These are phyloP conservation scores for Halictus rubicundus DNA, from an alignment of 1,140 invertebrate species.

Conservation along the genomic window DNA sequence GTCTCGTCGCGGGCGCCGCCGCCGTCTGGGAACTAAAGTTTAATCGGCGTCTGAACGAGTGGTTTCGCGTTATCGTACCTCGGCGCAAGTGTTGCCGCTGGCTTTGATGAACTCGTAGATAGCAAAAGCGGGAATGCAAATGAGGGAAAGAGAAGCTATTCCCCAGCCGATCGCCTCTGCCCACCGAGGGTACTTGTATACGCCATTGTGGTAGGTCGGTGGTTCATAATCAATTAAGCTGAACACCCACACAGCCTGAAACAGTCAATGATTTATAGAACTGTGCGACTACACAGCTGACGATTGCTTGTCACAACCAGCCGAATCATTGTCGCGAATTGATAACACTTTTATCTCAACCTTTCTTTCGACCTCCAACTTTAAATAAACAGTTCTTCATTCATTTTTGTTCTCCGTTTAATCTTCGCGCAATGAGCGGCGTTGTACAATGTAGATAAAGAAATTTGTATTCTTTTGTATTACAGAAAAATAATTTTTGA, in stretches of 20 bases:
- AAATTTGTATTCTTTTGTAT: too few species aligned
- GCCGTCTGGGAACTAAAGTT: not conserved
- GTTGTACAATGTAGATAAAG: too few species aligned
- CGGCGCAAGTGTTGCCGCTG: constrained; percentile 85
- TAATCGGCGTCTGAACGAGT: not conserved
- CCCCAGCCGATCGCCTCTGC: constrained; percentile 93
- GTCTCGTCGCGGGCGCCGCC: too few species aligned
- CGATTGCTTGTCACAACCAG: not conserved
- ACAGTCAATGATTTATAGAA: constrained; percentile 51
- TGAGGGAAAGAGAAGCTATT: constrained; percentile 89
- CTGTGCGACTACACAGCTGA: not conserved
- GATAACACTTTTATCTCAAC: too few species aligned
- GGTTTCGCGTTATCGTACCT: constrained; percentile 81
- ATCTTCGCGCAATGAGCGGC: too few species aligned
- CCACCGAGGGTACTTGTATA: constrained; percentile 91
- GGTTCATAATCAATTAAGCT: constrained; percentile 92
- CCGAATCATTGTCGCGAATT: not conserved
- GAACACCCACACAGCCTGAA: constrained; percentile 91
- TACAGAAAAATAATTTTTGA: too few species aligned
- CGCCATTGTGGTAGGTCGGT: constrained; percentile 88
- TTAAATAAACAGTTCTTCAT: too few species aligned
- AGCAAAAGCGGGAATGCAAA: constrained; percentile 93
- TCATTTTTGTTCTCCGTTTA: too few species aligned
- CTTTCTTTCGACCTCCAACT: too few species aligned
- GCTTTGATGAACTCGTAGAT: constrained; percentile 86